Evolutionary conservation across 2,888 invertebrate genomes (phyloP).

Genomic region (Phortica okadai): DNA sequence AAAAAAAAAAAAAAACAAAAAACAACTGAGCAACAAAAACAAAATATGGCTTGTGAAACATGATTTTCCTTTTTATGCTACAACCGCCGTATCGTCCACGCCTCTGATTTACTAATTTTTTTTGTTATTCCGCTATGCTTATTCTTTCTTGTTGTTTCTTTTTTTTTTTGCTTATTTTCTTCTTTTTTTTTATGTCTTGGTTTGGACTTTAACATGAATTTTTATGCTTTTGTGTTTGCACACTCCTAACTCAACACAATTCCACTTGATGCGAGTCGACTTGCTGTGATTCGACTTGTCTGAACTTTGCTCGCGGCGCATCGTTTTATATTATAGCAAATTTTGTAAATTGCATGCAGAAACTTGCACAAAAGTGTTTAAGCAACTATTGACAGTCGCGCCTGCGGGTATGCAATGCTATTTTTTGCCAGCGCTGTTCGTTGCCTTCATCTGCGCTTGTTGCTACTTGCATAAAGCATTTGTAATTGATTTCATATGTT

Average conservation of each 20-base stretch:
- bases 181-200: too few relatives aligned
- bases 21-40: background rate
- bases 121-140: background rate
- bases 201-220: too few relatives aligned
- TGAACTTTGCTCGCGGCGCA: too few relatives aligned
- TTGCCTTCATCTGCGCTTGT: background rate
- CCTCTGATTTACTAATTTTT: too few relatives aligned
- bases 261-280: background rate
- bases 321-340: too few relatives aligned
- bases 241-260: background rate
- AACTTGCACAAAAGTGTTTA: too few relatives aligned
- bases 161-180: background rate
- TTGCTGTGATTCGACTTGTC: too few relatives aligned
- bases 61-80: slow-evolving; percentile 64
- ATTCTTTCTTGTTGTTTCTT: background rate
- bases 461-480: too few relatives aligned
- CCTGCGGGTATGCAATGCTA: background rate
- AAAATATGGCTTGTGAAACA: slow-evolving; percentile 63
- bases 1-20: background rate
- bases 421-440: background rate
- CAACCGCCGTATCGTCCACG: too few relatives aligned
- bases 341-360: too few relatives aligned
- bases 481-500: too few relatives aligned
- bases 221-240: background rate
- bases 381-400: background rate